Percentiles rank a stretch among this genome's conserved stretches.
Conservation (phyloP, 2,888 invertebrate species). For the Macrophya alboannulata region DNA sequence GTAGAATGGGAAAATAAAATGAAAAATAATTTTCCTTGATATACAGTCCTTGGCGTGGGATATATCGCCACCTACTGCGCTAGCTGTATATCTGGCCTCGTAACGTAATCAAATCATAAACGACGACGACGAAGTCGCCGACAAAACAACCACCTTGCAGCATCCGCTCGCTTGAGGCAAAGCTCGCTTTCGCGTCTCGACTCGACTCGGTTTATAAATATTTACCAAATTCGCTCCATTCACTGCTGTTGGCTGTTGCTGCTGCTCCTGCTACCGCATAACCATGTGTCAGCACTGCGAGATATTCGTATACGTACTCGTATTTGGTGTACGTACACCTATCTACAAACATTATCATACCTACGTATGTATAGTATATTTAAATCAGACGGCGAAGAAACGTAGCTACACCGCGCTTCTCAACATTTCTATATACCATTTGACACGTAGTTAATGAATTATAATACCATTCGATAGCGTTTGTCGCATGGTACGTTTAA, state of each 20-base stretch:
- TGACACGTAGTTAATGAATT: background rate
- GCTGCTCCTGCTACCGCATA: background rate
- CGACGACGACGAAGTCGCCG: conserved; percentile 51
- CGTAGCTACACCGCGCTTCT: background rate
- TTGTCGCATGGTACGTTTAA: background rate
- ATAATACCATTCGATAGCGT: background rate
- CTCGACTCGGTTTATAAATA: conserved; percentile 69
- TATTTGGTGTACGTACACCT: background rate
- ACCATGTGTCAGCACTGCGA: background rate
- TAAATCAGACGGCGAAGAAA: background rate
- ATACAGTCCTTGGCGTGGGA: conserved; percentile 13
- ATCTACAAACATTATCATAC: background rate
- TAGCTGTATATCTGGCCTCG: conserved; percentile 5
- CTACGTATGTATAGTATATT: background rate
- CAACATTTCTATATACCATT: background rate
- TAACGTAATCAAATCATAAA: conserved; percentile 72
- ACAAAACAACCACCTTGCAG: conserved; percentile 66
- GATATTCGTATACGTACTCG: background rate
- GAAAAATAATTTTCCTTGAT: background rate
- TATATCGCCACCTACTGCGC: conserved; percentile 12
- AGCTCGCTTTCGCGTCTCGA: conserved; percentile 63
- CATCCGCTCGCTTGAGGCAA: conserved; percentile 64
- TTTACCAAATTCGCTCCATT: conserved; percentile 72
- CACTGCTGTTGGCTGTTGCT: conserved; percentile 61
- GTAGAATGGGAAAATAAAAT: background rate